Evolutionary conservation across 2,113 vertebrate species (phyloP).

Genomic region (Hyperopisus bebe): DNA sequence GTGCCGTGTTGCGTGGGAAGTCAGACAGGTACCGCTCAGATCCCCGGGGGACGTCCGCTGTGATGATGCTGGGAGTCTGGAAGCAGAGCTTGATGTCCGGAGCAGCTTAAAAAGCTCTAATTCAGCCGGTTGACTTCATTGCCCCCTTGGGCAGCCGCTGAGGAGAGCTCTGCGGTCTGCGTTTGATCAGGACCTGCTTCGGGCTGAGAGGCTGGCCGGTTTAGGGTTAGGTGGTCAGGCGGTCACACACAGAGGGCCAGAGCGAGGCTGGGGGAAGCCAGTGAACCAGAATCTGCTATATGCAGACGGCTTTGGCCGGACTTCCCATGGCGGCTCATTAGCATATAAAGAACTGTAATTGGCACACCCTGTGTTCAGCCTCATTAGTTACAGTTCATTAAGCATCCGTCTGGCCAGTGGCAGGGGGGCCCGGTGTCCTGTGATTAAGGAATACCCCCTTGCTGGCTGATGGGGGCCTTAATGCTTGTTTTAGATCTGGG

Average conservation of each 20-base stretch:
- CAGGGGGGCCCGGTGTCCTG: conserved; percentile 26
- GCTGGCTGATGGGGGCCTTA: background rate
- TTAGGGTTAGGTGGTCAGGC: background rate
- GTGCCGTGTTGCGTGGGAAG: background rate
- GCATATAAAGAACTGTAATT: conserved; percentile 40
- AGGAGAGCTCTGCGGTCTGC: background rate
- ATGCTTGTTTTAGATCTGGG: background rate
- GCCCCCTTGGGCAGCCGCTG: background rate
- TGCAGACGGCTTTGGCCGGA: conserved; percentile 42
- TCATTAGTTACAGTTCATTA: conserved; percentile 58
- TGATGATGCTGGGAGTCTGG: background rate
- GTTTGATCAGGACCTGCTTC: background rate
- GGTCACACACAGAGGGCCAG: background rate
- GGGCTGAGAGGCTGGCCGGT: background rate
- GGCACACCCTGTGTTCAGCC: conserved; percentile 35
- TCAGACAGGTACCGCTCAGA: background rate
- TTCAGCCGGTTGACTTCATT: background rate
- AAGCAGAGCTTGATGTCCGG: background rate
- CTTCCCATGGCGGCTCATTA: conserved; percentile 38
- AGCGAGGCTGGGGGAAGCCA: conserved; percentile 1
- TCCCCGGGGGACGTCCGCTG: background rate
- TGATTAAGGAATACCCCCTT: background rate
- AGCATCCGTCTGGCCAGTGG: conserved; percentile 37
- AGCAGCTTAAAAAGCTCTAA: background rate
- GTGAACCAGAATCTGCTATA: conserved; percentile 17